Evolutionary conservation across 2,888 invertebrate genomes (phyloP).

Genomic region (Sycophila texana): DNA sequence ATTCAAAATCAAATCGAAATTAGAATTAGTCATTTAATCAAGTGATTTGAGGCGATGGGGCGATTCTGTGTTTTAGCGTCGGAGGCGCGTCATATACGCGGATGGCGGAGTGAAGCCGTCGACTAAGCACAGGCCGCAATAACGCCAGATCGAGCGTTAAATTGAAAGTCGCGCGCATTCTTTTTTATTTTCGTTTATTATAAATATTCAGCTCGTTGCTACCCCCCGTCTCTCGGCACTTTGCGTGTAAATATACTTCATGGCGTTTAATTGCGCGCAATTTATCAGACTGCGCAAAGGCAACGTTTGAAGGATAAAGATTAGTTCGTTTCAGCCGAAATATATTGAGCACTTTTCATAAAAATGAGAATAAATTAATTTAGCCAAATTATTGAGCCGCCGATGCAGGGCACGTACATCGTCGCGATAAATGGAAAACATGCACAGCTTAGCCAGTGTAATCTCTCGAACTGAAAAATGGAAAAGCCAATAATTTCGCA

Average conservation of each 20-base stretch:
- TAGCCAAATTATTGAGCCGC: not conserved
- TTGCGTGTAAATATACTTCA: too few species aligned
- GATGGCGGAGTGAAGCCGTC: not conserved
- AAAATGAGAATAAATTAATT: not conserved
- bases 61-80: not conserved
- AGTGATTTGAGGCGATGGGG: conserved; percentile 6
- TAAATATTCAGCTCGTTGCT: conserved; percentile 23
- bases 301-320: too few species aligned
- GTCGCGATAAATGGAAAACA: conserved; percentile 13
- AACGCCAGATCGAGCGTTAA: conserved; percentile 41
- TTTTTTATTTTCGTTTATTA: not conserved
- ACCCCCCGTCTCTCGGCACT: too few species aligned
- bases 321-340: too few species aligned
- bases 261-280: too few species aligned
- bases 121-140: conserved; percentile 6
- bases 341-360: not conserved
- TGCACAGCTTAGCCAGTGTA: not conserved
- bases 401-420: not conserved
- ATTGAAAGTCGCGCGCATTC: conserved; percentile 14
- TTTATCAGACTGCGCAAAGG: too few species aligned
- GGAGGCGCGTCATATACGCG: conserved; percentile 2
- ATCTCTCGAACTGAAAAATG: conserved; percentile 15
- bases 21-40: conserved; percentile 32
- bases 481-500: too few species aligned
- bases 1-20: conserved; percentile 37